Base-by-base conservation (phyloP, 2,113 vertebrate genomes). In the Lasiurus cinereus region DNA sequence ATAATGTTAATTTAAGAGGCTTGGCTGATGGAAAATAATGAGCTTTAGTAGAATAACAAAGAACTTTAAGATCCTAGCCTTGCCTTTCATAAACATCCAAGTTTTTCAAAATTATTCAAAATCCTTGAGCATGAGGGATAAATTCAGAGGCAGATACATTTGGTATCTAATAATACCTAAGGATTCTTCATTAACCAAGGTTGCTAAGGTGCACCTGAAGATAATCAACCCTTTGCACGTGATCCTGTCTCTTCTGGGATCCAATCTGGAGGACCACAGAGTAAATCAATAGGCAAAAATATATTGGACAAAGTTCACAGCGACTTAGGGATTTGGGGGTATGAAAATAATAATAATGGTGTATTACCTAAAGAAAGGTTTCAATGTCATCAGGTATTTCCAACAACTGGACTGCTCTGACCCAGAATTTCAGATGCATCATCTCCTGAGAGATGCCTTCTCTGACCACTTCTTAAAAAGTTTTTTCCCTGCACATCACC, bases 51-150 rank as follows among this genome's bases (percentile, higher is more conserved):
- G 74, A 92, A 70, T 76, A 73, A 59, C 24, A 36, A 86, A 86
- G 50, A 74, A 69, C 64, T 56, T 70, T 70, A 69, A 76, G 27
- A 88, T 79, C 24, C 21, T 80, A 91, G 66, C 72, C 29, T 83
- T 72, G 86, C 1, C 50, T 94, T 89, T 80, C 29, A 18, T 82
- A 91, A 50, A 86, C 43, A 62, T 36, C 50, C 33, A 84, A 36
- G 10, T 64, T 87, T 93, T 95, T 64, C 21, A 78, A 88, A 92
- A 54, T 74, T 29, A 76, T 39, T 43, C 33, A 33, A 88, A 97
- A 80, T 78, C 24, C 39, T 73, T 82, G 62, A 82, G 39, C 76
- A 52, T 78, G 33, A 96, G 64, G 29, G 0, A 43, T n/a, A 91
- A 36, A 74, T 89, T 74, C 27, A 50, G 24, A 89, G 89, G 27